These are phyloP conservation scores for Catostylus mosaicus DNA, from an alignment of 30 jellyfish, hydroid and myxozoan species.

Conservation along the genomic window DNA sequence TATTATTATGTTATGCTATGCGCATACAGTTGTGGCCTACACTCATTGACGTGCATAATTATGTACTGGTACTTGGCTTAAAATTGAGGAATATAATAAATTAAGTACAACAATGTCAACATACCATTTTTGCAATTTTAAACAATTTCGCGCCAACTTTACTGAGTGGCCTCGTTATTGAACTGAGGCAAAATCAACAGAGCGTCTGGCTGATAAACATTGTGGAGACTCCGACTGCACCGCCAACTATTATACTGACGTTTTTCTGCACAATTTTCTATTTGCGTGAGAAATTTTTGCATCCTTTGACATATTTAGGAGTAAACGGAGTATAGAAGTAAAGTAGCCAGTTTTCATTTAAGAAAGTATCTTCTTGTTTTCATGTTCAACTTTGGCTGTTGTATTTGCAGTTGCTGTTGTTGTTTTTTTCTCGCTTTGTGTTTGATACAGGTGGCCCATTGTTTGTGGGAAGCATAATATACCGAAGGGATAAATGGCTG, in stretches of 20 bases:
- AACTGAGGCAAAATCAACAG: neutral
- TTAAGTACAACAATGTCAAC: no score
- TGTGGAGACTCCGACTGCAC: neutral
- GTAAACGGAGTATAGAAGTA: no score
- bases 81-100: neutral
- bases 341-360: no score
- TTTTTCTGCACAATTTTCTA: no score
- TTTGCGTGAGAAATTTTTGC: no score
- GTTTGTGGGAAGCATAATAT: slow-evolving; percentile 24
- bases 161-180: neutral
- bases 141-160: neutral
- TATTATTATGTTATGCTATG: no score
- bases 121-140: slow-evolving; percentile 7
- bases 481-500: slow-evolving; percentile 25
- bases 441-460: slow-evolving; percentile 50
- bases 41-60: no score
- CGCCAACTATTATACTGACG: no score
- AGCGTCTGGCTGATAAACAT: neutral
- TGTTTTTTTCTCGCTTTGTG: neutral
- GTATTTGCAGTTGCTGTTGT: neutral
- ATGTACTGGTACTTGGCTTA: neutral
- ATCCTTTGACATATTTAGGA: no score
- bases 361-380: no score
- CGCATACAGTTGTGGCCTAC: no score
- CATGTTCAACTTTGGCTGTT: no score